These are phyloP conservation scores for Gallinago jamesoni DNA, from an alignment of 2,113 vertebrate species.

Conservation along the genomic window DNA sequence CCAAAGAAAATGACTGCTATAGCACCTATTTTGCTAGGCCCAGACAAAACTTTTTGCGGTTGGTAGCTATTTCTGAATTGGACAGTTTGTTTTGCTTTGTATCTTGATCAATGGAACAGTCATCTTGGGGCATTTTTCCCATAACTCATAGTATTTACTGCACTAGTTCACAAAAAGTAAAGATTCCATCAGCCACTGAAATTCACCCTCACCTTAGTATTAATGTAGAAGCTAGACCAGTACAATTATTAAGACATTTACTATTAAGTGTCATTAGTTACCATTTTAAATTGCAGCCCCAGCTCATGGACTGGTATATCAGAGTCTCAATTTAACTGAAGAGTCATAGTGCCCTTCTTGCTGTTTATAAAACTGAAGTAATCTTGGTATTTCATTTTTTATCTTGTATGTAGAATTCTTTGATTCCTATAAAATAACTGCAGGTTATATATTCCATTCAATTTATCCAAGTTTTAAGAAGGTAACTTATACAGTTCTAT, in stretches of 20 bases:
- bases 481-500: neutral
- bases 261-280: neutral
- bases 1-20: conserved; percentile 48
- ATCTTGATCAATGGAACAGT: conserved; percentile 69
- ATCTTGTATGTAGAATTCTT: neutral
- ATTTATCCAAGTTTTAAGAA: neutral
- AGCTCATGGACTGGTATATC: neutral
- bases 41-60: neutral
- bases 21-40: conserved; percentile 44
- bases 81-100: conserved; percentile 21
- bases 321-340: neutral
- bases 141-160: conserved; percentile 21
- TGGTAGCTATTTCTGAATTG: conserved; percentile 37
- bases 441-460: neutral
- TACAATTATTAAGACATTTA: conserved; percentile 71
- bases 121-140: conserved; percentile 1
- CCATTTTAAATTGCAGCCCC: neutral
- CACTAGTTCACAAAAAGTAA: conserved; percentile 18
- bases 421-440: neutral
- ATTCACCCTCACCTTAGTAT: conserved; percentile 21
- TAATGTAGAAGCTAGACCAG: conserved; percentile 66
- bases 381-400: neutral
- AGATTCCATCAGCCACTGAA: conserved; percentile 54
- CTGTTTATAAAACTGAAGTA: neutral
- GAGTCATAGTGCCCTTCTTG: neutral